Evolutionary conservation across 2,113 vertebrate species (phyloP).

Genomic region (Montifringilla adamsi): DNA sequence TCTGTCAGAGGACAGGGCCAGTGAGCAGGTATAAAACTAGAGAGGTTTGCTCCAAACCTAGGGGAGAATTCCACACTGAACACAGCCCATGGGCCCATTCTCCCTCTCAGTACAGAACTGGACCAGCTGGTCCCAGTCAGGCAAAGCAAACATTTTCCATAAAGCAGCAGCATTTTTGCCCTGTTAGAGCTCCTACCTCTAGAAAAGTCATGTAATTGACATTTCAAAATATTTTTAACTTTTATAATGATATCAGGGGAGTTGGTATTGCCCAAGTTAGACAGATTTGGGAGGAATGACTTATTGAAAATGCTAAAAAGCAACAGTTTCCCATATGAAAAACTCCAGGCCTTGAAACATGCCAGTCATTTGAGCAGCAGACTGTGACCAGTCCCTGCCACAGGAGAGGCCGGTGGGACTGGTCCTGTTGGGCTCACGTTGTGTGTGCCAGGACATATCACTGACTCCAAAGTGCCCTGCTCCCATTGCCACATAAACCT

Average conservation of each 20-base stretch:
- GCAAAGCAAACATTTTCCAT: neutral
- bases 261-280: neutral
- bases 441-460: conserved; percentile 65
- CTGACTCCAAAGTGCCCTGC: conserved; percentile 76
- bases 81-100: neutral
- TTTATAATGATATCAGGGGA: neutral
- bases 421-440: neutral
- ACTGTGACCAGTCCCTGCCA: neutral
- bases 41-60: neutral
- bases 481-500: conserved; percentile 86
- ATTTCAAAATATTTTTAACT: neutral
- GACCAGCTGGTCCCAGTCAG: neutral
- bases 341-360: neutral
- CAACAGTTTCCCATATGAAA: neutral
- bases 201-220: neutral
- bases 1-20: neutral
- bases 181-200: neutral
- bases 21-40: neutral
- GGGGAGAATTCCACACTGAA: neutral
- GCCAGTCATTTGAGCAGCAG: neutral
- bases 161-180: neutral
- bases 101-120: neutral
- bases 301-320: neutral
- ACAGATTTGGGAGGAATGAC: neutral
- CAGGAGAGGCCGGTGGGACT: neutral